phyloP scores from a whole-genome alignment of 2,888 invertebrate genomes.

The Acanthosepion esculentum region DNA sequence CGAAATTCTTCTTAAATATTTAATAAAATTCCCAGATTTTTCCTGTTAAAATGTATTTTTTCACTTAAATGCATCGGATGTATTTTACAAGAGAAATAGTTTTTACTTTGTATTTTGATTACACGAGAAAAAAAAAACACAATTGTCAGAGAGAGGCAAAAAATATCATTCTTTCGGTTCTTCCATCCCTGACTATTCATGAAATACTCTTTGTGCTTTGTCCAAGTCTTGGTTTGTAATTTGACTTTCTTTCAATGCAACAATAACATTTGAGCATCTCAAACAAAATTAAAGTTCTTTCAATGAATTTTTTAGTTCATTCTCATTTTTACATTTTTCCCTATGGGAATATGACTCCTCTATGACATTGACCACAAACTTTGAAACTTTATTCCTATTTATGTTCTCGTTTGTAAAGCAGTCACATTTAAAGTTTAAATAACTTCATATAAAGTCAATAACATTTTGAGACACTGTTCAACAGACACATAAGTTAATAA shows the following conservation, averaged over 20 bases:
- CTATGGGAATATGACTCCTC: neutral
- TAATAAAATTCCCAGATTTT: neutral
- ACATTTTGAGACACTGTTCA: too few species aligned
- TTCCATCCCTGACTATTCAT: neutral
- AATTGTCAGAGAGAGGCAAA: neutral
- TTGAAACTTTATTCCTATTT: neutral
- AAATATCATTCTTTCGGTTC: neutral
- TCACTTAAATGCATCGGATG: neutral
- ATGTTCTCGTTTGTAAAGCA: neutral
- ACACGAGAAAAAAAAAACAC: too few species aligned
- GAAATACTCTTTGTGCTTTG: neutral
- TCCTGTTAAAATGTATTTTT: neutral
- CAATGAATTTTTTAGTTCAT: neutral
- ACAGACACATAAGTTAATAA: too few species aligned
- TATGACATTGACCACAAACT: neutral
- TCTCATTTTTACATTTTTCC: neutral
- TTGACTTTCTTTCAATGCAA: neutral
- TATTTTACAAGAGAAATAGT: neutral
- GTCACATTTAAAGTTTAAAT: neutral
- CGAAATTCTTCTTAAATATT: neutral
- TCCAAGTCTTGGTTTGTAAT: neutral
- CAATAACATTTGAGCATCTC: neutral
- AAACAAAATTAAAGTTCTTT: conserved; percentile 6
- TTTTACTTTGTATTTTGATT: neutral
- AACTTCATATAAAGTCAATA: too few species aligned